Evolutionary conservation across 2,888 invertebrate species (phyloP), one percentile per base, ranked within the genome.

Genomic region (Zygothrica quintamaculata): DNA sequence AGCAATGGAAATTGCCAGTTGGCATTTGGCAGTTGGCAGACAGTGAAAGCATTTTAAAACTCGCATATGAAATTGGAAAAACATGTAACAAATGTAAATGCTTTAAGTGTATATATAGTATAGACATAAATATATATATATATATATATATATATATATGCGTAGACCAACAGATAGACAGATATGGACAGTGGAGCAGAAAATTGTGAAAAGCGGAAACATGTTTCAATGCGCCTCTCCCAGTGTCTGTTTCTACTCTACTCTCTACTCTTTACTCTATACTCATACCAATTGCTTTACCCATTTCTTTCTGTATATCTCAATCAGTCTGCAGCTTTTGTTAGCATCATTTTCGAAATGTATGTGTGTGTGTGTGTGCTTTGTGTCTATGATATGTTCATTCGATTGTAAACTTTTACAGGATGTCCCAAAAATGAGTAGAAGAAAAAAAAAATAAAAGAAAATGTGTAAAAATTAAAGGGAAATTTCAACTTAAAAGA

Each of bases 1-100:
- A n/a, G n/a, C 26, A 26, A 46, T 4, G 15, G 16, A 26, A 29
- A n/a, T n/a, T 18, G 60, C 37, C 59, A 59, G 37, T 33, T 36
- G 48, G 15, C 50, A 29, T 37, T 8, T 29, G 50, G 12, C 53
- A 42, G 33, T 34, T 8, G 15, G 25, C 34, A 48, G 48, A 31
- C 61, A 65, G 47, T 25, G 69, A 69, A 56, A 62, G 50, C 75
- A 57, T 74, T 74, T 62, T 57, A 74, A 31, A 55, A 37, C 13
- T 47, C 12, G 43, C 43, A 39, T 73, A 55, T 55, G 57, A 77
- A 77, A 80, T 80, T 86, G 86, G 77, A 84, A 80, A 86, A 77
- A 46, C 87, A 62, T 84, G 71, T 77, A 60, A 33, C 47, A 64
- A 59, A 58, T 56, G 60, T 37, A 67, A 69, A 69, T 65, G 74